Percentiles rank a stretch among this genome's conserved stretches.
Conservation (phyloP, 2,113 vertebrate species). For the Puma concolor region DNA sequence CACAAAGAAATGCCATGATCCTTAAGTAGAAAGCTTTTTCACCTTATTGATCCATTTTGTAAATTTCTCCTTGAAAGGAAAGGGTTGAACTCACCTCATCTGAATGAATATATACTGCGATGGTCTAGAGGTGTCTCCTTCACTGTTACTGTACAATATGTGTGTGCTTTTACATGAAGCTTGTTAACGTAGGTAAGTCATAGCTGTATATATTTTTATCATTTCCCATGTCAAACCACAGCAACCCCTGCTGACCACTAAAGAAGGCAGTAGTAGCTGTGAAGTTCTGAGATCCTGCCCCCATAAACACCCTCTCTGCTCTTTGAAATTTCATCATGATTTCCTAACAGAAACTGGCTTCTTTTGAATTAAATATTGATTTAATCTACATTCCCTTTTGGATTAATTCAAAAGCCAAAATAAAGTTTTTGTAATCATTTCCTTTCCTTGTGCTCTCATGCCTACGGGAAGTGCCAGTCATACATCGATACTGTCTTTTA, state of each 20-base stretch:
- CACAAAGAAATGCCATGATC: neutral
- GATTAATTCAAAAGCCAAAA: neutral
- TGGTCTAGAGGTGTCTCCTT: neutral
- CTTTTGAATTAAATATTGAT: slow-evolving; percentile 48
- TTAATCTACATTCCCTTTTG: slow-evolving; percentile 12
- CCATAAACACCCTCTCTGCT: neutral
- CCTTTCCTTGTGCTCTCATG: neutral
- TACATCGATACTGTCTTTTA: neutral
- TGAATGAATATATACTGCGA: neutral
- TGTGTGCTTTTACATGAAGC: neutral
- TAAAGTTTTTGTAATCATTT: neutral
- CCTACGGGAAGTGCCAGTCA: neutral
- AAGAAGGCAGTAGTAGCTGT: neutral
- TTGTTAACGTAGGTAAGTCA: neutral
- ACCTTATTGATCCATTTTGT: neutral
- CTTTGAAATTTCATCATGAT: neutral
- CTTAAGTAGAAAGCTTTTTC: neutral
- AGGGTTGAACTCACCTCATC: neutral
- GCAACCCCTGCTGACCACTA: neutral
- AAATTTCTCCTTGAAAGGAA: neutral
- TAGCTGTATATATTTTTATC: neutral
- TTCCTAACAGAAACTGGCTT: slow-evolving; percentile 28
- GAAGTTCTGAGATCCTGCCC: neutral
- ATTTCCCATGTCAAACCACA: neutral
- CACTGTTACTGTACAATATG: neutral